phyloP scores from a whole-genome alignment of 2,113 vertebrate genomes.

The Phylloscopus trochiloides region DNA sequence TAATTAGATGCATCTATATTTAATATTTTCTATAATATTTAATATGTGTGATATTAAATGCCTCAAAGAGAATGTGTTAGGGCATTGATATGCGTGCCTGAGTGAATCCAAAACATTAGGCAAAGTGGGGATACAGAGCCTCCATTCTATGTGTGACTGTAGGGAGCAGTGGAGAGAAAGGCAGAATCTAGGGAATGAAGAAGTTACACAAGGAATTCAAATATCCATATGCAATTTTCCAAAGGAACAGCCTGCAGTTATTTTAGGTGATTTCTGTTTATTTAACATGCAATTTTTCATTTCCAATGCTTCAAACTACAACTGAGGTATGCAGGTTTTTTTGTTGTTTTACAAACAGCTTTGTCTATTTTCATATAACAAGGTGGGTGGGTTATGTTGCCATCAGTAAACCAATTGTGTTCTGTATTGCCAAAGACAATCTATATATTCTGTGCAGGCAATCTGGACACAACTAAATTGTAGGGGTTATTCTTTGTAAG shows the following conservation, averaged over 20 bases:
- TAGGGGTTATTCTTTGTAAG: not conserved
- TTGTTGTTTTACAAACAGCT: not conserved
- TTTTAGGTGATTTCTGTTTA: not conserved
- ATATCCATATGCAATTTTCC: not conserved
- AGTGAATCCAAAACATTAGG: not conserved
- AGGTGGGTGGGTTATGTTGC: not conserved
- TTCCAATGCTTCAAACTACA: not conserved
- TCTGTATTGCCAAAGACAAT: not conserved
- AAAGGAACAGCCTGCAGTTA: not conserved
- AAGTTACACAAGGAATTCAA: not conserved
- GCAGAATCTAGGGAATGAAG: not conserved
- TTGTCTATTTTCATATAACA: not conserved
- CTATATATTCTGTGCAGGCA: not conserved
- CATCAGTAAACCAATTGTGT: not conserved
- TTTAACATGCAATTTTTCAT: not conserved
- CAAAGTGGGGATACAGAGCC: not conserved
- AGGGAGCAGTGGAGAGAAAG: not conserved
- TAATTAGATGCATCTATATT: not conserved
- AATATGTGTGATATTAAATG: not conserved
- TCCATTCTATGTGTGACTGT: not conserved
- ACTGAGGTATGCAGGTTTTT: not conserved
- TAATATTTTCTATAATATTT: not conserved
- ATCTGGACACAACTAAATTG: not conserved
- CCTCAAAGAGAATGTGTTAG: not conserved
- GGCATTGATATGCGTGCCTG: not conserved